A percentile compares a stretch with the other conserved stretches of the same genome.
Evolutionary conservation across 2,888 invertebrate species (phyloP).

Genomic region (Habroteleia sp.): DNA sequence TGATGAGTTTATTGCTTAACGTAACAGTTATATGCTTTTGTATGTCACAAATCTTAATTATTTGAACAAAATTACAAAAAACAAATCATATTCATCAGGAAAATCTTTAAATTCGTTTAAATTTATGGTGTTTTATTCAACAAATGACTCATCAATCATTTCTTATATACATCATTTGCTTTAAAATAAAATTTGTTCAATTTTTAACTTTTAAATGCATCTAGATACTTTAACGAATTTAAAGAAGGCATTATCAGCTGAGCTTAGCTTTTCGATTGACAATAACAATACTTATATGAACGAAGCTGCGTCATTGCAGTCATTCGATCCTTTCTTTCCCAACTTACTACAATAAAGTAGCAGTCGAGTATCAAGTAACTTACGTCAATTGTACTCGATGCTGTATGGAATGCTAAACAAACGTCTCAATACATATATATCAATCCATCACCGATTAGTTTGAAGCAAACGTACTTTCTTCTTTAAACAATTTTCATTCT

Average conservation of each 20-base stretch:
- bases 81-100: too few relatives aligned
- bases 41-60: too few relatives aligned
- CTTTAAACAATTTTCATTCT: not conserved
- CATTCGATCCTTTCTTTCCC: slow-evolving; percentile 66
- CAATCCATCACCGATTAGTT: slow-evolving; percentile 56
- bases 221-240: slow-evolving; percentile 21
- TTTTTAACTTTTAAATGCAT: too few relatives aligned
- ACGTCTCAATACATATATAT: slow-evolving; percentile 63
- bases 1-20: too few relatives aligned
- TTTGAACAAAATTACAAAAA: too few relatives aligned
- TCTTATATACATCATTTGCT: too few relatives aligned
- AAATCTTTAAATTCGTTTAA: too few relatives aligned
- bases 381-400: slow-evolving; percentile 61
- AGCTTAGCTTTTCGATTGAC: slow-evolving; percentile 46
- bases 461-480: slow-evolving; percentile 20
- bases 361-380: slow-evolving; percentile 60
- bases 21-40: too few relatives aligned
- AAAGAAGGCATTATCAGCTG: slow-evolving; percentile 1
- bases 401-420: slow-evolving; percentile 65
- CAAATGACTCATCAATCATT: too few relatives aligned
- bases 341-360: slow-evolving; percentile 52
- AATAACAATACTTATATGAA: slow-evolving; percentile 55
- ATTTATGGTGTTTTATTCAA: too few relatives aligned
- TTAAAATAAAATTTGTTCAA: too few relatives aligned
- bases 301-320: slow-evolving; percentile 62